Percentiles rank a stretch among this genome's conserved stretches.
These are phyloP conservation scores for Fregetta grallaria DNA, from an alignment of 2,113 vertebrate genomes.

Conservation along the genomic window DNA sequence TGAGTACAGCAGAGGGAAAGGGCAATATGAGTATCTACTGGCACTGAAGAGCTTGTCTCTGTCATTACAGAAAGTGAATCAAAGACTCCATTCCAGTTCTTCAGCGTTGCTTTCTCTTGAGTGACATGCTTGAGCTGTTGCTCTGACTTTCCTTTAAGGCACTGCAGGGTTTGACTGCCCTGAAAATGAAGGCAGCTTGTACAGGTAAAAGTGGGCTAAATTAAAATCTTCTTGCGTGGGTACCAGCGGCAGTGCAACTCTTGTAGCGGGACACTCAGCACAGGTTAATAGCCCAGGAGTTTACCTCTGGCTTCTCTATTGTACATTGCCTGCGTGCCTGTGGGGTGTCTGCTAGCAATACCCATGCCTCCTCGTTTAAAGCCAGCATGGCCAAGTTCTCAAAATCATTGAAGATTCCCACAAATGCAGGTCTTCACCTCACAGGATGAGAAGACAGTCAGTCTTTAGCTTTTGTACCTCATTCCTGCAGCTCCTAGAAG, in stretches of 20 bases:
- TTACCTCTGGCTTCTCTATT: not conserved
- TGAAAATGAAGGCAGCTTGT: not conserved
- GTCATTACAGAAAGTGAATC: not conserved
- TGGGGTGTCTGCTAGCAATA: not conserved
- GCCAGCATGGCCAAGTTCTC: not conserved
- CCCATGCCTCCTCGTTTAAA: not conserved
- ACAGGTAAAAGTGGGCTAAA: not conserved
- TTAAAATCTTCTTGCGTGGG: not conserved
- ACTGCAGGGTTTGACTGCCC: not conserved
- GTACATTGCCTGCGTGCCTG: fast-evolving
- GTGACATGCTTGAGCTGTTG: not conserved
- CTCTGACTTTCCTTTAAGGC: not conserved
- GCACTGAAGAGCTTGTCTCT: not conserved
- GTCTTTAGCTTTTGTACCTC: not conserved
- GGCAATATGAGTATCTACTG: not conserved
- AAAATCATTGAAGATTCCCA: not conserved
- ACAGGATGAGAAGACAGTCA: not conserved
- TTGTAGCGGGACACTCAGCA: not conserved
- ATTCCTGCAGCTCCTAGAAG: not conserved
- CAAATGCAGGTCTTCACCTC: not conserved
- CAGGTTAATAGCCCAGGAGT: not conserved
- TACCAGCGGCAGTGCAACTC: not conserved
- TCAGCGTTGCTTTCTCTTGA: not conserved
- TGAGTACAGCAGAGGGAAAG: not conserved
- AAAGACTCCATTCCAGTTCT: not conserved